These are phyloP conservation scores for Aromia moschata DNA, from an alignment of 2,888 invertebrate genomes.

Conservation along the genomic window DNA sequence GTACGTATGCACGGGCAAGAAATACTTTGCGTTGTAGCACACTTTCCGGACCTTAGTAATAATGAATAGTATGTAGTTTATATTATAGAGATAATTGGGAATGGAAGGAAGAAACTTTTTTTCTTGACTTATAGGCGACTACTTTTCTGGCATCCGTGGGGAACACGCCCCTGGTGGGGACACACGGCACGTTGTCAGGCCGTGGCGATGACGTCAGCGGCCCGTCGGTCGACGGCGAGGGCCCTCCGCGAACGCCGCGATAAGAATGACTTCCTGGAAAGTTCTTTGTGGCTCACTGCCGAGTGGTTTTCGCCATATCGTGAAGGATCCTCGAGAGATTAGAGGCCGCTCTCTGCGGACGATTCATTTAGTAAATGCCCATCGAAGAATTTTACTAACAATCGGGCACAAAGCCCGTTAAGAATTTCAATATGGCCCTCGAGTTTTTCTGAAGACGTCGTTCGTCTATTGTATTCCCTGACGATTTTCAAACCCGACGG, in stretches of 20 bases:
- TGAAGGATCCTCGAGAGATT: conserved; percentile 53
- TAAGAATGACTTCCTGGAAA: conserved; percentile 55
- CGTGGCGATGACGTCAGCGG: conserved; percentile 41
- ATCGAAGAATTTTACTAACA: conserved; percentile 37
- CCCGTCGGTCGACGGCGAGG: conserved; percentile 30
- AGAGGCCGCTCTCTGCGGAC: conserved; percentile 40
- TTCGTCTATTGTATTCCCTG: conserved; percentile 22
- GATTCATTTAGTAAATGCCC: conserved; percentile 38
- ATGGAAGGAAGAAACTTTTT: no score
- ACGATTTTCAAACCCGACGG: no score
- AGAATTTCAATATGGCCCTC: conserved; percentile 7
- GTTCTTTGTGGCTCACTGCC: conserved; percentile 49
- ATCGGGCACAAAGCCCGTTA: conserved; percentile 26
- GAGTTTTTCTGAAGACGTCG: conserved; percentile 11
- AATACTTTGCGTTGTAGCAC: no score
- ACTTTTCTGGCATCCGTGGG: no score
- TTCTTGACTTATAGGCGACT: no score
- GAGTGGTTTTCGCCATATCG: conserved; percentile 52
- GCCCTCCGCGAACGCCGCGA: conserved; percentile 49
- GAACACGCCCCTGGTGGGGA: no score
- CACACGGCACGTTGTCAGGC: conserved; percentile 45
- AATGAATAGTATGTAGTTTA: no score
- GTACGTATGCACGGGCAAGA: no score
- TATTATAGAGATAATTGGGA: no score
- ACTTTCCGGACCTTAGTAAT: no score